These are phyloP conservation scores for Nasonia vitripennis DNA, from an alignment of 1,140 invertebrate genomes.

Conservation along the genomic window DNA sequence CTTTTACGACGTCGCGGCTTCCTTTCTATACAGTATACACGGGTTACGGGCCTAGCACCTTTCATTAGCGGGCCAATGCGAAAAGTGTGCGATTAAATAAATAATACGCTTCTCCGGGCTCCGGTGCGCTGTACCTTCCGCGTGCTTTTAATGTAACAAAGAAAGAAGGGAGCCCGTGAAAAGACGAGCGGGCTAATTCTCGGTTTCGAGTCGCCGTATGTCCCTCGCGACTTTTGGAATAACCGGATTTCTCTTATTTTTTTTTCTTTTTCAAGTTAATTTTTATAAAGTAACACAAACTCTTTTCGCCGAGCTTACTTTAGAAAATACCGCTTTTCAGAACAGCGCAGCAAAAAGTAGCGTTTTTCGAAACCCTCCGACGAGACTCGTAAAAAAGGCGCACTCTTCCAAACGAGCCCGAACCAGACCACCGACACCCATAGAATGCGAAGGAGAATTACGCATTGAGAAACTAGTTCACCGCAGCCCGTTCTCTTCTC, in stretches of 20 bases:
- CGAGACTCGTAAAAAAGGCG: too few species aligned
- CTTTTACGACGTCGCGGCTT: slow-evolving; percentile 27
- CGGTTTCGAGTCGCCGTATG: slow-evolving; percentile 30
- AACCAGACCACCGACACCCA: too few species aligned
- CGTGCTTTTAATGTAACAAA: slow-evolving; percentile 24
- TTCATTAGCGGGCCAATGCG: slow-evolving; percentile 49
- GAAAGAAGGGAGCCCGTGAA: slow-evolving; percentile 15
- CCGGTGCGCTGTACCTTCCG: not conserved
- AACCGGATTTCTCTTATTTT: not conserved
- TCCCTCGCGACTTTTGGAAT: slow-evolving; percentile 16
- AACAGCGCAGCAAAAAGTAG: not conserved
- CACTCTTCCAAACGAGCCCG: not conserved
- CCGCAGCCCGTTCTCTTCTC: not conserved
- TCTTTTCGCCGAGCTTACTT: too few species aligned
- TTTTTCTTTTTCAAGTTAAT: not conserved
- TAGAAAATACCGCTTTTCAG: too few species aligned
- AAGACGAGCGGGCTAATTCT: not conserved
- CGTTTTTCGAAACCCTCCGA: not conserved
- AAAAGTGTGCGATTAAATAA: slow-evolving; percentile 56
- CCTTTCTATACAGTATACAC: not conserved
- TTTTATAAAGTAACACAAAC: too few species aligned
- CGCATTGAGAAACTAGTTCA: not conserved
- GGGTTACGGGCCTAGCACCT: slow-evolving; percentile 2
- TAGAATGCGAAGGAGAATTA: not conserved
- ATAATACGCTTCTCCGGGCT: slow-evolving; percentile 43